Evolutionary conservation across 2,113 vertebrate species (phyloP).

Genomic region (Protobothrops flavoviridis): DNA sequence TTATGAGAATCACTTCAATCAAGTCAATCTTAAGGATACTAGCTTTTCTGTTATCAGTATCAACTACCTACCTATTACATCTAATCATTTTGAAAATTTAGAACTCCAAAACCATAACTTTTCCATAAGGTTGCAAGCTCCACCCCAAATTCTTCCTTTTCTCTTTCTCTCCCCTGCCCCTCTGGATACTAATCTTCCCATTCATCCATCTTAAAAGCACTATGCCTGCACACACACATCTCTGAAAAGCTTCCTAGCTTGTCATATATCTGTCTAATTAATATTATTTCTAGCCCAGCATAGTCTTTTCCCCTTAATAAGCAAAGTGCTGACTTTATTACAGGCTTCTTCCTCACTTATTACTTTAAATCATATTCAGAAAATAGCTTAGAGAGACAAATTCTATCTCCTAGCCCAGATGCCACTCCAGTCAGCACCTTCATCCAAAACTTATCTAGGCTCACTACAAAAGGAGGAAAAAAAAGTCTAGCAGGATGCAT

Average conservation of each 20-base stretch:
- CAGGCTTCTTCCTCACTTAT: constrained; percentile 61
- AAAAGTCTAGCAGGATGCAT: constrained; percentile 35
- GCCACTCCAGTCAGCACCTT: constrained; percentile 48
- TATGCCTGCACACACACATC: constrained; percentile 61
- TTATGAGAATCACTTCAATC: not conserved
- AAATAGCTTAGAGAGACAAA: constrained; percentile 77
- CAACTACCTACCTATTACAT: not conserved
- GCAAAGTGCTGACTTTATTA: constrained; percentile 83
- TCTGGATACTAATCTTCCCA: constrained; percentile 9
- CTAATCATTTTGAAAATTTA: not conserved
- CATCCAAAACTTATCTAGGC: not conserved
- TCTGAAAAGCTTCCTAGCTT: constrained; percentile 58
- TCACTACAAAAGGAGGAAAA: constrained; percentile 56
- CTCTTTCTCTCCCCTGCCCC: not conserved
- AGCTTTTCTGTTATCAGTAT: not conserved
- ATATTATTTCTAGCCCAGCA: constrained; percentile 77
- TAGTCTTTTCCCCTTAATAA: constrained; percentile 81
- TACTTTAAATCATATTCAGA: constrained; percentile 75
- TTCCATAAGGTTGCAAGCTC: not conserved
- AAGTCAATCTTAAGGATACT: not conserved
- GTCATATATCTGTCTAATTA: constrained; percentile 80
- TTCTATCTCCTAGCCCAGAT: constrained; percentile 36
- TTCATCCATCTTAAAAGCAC: constrained; percentile 40
- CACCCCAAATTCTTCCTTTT: constrained; percentile 6
- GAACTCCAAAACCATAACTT: not conserved